Conservation (phyloP, 2,113 vertebrate species). For the Chloebia gouldiae region DNA sequence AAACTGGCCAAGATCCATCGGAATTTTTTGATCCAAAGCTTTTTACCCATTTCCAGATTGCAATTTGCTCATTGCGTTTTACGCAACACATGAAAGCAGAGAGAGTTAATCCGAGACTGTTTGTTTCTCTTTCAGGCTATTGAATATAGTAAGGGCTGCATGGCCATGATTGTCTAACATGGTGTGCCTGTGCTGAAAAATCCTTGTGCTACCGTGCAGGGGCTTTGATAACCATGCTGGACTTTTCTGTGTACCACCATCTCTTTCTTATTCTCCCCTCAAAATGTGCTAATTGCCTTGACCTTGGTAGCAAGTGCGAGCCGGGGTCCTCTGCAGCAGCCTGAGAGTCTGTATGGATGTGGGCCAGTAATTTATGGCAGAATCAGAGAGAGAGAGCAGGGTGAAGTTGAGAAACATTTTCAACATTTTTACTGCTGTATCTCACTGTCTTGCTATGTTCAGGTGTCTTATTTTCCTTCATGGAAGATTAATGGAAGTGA, state of each 20-base stretch:
- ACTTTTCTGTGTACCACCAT: background rate
- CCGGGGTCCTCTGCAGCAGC: background rate
- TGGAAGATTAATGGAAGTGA: conserved; percentile 56
- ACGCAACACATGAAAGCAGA: background rate
- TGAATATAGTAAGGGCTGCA: background rate
- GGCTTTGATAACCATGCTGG: background rate
- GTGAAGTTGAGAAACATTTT: conserved; percentile 17
- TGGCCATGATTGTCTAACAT: background rate
- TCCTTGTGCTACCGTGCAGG: fast-evolving
- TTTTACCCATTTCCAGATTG: conserved; percentile 54
- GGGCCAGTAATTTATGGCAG: background rate
- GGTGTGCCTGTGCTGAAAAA: background rate
- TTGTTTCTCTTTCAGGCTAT: background rate
- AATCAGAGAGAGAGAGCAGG: background rate
- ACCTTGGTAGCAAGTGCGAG: background rate
- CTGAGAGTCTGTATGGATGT: background rate
- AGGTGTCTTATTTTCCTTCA: conserved; percentile 52
- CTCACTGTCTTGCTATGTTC: conserved; percentile 43
- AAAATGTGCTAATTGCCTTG: background rate
- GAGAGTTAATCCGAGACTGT: background rate
- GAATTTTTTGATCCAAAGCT: conserved; percentile 38
- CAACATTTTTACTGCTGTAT: conserved; percentile 46
- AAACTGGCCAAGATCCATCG: conserved; percentile 7
- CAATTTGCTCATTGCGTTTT: background rate
- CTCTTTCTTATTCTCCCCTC: background rate